Conservation (phyloP, 2,888 invertebrate genomes). For the Cryptops parisi region DNA sequence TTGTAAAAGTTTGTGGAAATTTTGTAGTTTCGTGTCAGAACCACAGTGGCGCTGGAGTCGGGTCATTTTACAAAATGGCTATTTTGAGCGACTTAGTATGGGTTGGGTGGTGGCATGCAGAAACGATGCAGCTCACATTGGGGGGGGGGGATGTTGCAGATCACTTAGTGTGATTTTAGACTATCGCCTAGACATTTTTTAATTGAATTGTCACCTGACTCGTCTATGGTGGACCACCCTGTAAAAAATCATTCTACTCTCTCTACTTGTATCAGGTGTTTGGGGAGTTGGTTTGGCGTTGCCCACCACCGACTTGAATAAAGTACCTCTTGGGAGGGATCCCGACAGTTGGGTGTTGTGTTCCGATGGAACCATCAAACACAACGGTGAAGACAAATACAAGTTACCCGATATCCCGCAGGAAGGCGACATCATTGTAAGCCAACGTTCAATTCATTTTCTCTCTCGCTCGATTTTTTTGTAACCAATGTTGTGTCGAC, state of each 20-base stretch:
- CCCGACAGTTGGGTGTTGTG: conserved; percentile 85
- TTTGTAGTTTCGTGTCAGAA: too few species aligned
- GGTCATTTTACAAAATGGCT: too few species aligned
- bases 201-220: neutral
- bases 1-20: too few species aligned
- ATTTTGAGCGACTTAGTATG: too few species aligned
- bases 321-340: conserved; percentile 73
- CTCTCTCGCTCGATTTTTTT: neutral
- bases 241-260: too few species aligned
- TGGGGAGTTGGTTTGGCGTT: conserved; percentile 95
- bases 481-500: conserved; percentile 1
- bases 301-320: conserved; percentile 68
- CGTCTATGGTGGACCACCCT: neutral
- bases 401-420: conserved; percentile 51
- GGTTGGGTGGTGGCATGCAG: too few species aligned
- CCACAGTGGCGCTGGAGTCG: too few species aligned
- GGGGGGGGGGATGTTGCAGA: too few species aligned
- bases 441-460: conserved; percentile 20
- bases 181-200: too few species aligned
- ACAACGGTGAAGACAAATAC: conserved; percentile 64
- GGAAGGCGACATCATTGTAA: conserved; percentile 81
- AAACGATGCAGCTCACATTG: too few species aligned
- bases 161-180: too few species aligned
- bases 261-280: conserved; percentile 40
- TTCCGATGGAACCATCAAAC: conserved; percentile 72